A percentile compares a stretch with the other conserved stretches of the same genome.
These are phyloP conservation scores for Vulpes lagopus DNA, from an alignment of 2,113 vertebrate genomes.

Conservation along the genomic window DNA sequence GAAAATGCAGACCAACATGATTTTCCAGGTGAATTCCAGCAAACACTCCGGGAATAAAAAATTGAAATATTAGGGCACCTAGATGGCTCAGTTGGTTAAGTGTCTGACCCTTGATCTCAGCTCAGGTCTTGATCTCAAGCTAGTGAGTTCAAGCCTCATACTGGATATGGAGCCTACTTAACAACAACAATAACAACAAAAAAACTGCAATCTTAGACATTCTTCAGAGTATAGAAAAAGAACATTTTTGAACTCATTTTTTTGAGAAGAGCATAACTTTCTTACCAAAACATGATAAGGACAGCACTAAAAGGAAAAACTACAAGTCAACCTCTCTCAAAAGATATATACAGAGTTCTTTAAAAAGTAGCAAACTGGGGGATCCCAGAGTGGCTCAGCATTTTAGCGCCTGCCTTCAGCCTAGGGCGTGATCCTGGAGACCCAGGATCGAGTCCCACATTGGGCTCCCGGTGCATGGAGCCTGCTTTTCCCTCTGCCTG, in stretches of 20 bases:
- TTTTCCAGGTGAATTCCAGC: background rate
- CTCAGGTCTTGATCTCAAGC: background rate
- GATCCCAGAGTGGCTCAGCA: too few relatives aligned
- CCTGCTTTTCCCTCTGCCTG: too few relatives aligned
- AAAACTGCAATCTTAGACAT: background rate
- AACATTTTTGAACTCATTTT: background rate
- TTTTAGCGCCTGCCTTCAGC: too few relatives aligned
- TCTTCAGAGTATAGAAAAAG: slow-evolving; percentile 8
- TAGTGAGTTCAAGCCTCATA: background rate
- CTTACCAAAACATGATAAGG: background rate
- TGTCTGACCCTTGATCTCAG: too few relatives aligned
- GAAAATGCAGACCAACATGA: background rate
- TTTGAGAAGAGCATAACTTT: background rate
- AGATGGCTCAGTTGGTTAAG: background rate
- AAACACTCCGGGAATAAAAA: background rate
- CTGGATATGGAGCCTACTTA: background rate
- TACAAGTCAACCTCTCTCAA: background rate
- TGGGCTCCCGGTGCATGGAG: too few relatives aligned
- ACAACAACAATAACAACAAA: background rate
- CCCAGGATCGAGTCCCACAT: too few relatives aligned
- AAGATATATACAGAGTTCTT: background rate
- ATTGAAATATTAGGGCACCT: background rate
- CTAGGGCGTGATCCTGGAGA: too few relatives aligned
- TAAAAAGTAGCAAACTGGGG: background rate
- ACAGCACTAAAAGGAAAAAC: background rate